A percentile compares a stretch with the other conserved stretches of the same genome.
These are phyloP conservation scores for Tupiocoris notatus DNA, from an alignment of 2,888 invertebrate species.

Conservation along the genomic window DNA sequence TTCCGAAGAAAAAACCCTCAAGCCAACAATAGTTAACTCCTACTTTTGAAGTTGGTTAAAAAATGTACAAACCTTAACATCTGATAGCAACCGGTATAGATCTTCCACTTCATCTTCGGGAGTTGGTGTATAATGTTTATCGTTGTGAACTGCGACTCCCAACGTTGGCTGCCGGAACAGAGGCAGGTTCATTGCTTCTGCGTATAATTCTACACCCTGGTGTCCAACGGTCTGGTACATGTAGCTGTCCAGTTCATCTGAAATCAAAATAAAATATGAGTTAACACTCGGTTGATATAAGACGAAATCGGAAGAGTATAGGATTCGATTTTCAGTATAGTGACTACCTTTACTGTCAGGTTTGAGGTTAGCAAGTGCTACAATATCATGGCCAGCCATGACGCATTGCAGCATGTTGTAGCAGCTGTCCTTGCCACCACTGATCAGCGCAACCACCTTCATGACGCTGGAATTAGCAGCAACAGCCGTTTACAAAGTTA, in stretches of 20 bases:
- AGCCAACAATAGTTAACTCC: background rate
- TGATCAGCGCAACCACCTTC: constrained; percentile 85
- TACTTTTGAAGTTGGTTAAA: background rate
- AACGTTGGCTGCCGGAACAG: constrained; percentile 80
- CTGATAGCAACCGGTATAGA: constrained; percentile 75
- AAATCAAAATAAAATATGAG: constrained; percentile 52
- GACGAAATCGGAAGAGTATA: background rate
- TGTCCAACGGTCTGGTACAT: constrained; percentile 99
- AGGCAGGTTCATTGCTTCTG: constrained; percentile 91
- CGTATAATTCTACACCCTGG: constrained; percentile 86
- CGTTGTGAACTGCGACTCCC: constrained; percentile 78
- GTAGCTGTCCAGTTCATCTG: constrained; percentile 91
- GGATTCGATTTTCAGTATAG: background rate
- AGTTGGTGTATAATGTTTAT: constrained; percentile 75
- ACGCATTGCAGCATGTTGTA: constrained; percentile 99
- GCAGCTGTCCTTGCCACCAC: constrained; percentile 99
- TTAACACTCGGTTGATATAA: no score
- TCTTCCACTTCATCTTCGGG: constrained; percentile 97
- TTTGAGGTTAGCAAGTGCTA: constrained; percentile 92
- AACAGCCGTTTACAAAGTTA: no score
- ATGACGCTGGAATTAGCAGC: constrained; percentile 64
- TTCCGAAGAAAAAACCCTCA: no score
- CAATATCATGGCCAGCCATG: constrained; percentile 90
- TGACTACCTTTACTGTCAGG: constrained; percentile 74
- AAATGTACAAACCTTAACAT: constrained; percentile 64